These are phyloP conservation scores for Drosophila ananassae DNA, from an alignment of 1,140 invertebrate species.

Conservation along the genomic window DNA sequence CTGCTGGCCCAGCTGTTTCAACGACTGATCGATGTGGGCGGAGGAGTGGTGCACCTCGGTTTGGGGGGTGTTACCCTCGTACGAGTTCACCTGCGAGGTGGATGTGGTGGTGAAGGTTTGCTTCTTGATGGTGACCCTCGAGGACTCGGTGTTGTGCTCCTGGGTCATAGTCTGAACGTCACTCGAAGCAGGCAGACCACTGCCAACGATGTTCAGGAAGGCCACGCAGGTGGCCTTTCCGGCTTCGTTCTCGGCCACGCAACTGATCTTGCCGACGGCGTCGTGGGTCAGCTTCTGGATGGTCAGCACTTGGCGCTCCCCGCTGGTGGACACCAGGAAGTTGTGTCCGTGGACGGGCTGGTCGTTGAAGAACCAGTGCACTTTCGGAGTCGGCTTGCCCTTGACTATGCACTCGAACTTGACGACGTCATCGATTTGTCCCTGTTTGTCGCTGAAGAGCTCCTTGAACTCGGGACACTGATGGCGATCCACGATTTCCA, in stretches of 20 bases:
- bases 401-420: conserved; percentile 90
- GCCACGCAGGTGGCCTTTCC: conserved; percentile 89
- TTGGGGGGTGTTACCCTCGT: conserved; percentile 79
- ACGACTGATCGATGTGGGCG: conserved; percentile 74
- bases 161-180: conserved; percentile 69
- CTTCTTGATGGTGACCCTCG: conserved; percentile 81
- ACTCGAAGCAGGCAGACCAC: conserved; percentile 56
- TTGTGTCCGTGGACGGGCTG: conserved; percentile 89
- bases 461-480: conserved; percentile 88
- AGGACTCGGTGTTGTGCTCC: conserved; percentile 80
- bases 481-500: conserved; percentile 86
- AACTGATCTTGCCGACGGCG: conserved; percentile 88
- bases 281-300: conserved; percentile 86
- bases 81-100: conserved; percentile 80
- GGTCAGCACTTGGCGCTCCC: conserved; percentile 88
- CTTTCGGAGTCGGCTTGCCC: conserved; percentile 91
- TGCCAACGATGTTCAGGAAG: conserved; percentile 85
- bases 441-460: conserved; percentile 87
- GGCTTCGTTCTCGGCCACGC: conserved; percentile 90
- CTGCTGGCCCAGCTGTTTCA: conserved; percentile 75
- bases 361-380: conserved; percentile 92
- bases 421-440: conserved; percentile 96
- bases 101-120: conserved; percentile 81
- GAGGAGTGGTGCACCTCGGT: conserved; percentile 76
- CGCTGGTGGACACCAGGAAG: conserved; percentile 89